Evolutionary conservation across 1,140 invertebrate species (phyloP).

Genomic region (Drosophila ohnishii): DNA sequence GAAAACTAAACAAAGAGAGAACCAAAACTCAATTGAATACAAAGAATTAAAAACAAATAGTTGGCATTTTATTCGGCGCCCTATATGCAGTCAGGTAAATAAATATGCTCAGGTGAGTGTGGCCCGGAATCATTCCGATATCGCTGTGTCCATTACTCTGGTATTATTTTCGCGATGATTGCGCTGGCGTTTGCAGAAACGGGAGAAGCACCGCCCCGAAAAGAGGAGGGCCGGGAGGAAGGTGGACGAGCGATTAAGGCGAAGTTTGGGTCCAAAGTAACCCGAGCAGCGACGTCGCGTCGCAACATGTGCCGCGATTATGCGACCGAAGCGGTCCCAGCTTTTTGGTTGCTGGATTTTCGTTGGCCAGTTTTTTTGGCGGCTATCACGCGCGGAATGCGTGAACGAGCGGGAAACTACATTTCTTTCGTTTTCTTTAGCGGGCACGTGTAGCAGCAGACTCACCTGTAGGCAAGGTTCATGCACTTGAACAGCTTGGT

Average conservation of each 20-base stretch:
- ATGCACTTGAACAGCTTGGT: slow-evolving; percentile 98
- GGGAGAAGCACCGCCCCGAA: slow-evolving; percentile 32
- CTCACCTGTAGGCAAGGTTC: slow-evolving; percentile 97
- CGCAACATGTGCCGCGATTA: slow-evolving; percentile 53
- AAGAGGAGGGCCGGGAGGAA: neutral
- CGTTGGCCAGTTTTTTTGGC: slow-evolving; percentile 48
- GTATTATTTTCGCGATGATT: slow-evolving; percentile 42
- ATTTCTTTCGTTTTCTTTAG: slow-evolving; percentile 8
- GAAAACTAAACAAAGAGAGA: neutral
- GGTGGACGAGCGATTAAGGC: slow-evolving; percentile 52
- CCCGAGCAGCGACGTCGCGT: slow-evolving; percentile 51
- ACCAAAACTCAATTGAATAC: neutral
- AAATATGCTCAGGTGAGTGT: slow-evolving; percentile 1
- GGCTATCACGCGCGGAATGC: slow-evolving; percentile 50
- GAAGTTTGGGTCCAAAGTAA: slow-evolving; percentile 60
- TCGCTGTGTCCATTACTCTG: slow-evolving; percentile 20
- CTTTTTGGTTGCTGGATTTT: slow-evolving; percentile 42
- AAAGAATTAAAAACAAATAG: neutral
- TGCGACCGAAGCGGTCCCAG: slow-evolving; percentile 54
- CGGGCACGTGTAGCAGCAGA: slow-evolving; percentile 29
- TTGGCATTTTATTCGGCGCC: slow-evolving; percentile 10
- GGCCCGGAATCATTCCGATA: slow-evolving; percentile 23
- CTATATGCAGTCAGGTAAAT: neutral
- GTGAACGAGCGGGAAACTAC: slow-evolving; percentile 46
- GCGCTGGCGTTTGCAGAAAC: slow-evolving; percentile 61